Conservation (phyloP, 2,888 invertebrate species). For the Spatulosminthurus flaviceps region DNA sequence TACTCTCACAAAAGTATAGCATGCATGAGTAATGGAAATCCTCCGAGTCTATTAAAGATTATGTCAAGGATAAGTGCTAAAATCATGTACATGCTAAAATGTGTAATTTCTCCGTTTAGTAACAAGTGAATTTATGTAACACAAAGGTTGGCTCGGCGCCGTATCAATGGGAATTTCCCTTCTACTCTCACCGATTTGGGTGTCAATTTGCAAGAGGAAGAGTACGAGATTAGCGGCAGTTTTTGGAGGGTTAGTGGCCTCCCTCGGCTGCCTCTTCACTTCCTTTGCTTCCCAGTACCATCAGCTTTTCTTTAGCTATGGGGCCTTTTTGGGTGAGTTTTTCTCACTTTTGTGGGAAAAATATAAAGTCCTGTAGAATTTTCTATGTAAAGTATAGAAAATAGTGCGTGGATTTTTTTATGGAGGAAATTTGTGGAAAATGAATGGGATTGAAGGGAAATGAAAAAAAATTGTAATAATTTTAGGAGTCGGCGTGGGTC, state of each 20-base stretch:
- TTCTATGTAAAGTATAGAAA: no score
- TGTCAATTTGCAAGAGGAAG: slow-evolving; percentile 63
- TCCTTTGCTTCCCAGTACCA: slow-evolving; percentile 90
- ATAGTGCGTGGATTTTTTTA: no score
- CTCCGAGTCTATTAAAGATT: no score
- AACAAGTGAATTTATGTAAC: no score
- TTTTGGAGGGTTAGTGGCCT: slow-evolving; percentile 84
- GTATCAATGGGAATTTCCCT: slow-evolving; percentile 61
- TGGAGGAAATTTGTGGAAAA: neutral
- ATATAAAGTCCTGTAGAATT: no score
- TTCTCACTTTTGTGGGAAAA: neutral
- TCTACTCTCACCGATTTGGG: slow-evolving; percentile 62
- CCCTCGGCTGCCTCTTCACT: slow-evolving; percentile 86
- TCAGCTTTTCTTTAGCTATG: slow-evolving; percentile 87
- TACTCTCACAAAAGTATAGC: no score
- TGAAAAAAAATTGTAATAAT: neutral
- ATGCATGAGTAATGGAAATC: no score
- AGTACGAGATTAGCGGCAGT: slow-evolving; percentile 71
- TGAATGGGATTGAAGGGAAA: neutral
- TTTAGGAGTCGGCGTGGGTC: slow-evolving; percentile 81
- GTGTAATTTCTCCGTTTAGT: no score
- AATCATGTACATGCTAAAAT: no score
- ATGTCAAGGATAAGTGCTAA: no score
- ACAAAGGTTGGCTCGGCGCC: slow-evolving; percentile 61
- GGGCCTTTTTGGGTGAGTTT: slow-evolving; percentile 70